Evolutionary conservation across 2,888 invertebrate genomes (phyloP).

Genomic region (Leptinotarsa haldemani): DNA sequence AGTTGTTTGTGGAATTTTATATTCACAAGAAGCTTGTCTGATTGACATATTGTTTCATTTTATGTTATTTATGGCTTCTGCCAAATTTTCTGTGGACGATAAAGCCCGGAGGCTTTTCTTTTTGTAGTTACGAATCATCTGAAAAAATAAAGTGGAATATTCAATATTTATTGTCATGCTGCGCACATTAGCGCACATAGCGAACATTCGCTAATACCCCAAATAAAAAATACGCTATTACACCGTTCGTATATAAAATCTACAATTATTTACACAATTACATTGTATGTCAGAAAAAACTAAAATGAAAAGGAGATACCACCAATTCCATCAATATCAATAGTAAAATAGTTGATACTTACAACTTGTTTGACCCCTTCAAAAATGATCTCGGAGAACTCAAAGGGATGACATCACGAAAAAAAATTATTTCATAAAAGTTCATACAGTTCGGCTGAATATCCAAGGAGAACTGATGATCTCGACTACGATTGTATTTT

Average conservation of each 20-base stretch:
- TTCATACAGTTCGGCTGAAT: neutral
- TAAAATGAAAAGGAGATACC: constrained; percentile 22
- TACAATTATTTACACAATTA: neutral
- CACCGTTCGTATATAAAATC: constrained; percentile 6
- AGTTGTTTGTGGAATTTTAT: too few relatives aligned
- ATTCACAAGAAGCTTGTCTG: too few relatives aligned
- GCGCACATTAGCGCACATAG: constrained; percentile 1
- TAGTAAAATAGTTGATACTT: neutral
- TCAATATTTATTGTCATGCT: constrained; percentile 21
- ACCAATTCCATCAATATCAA: constrained; percentile 15
- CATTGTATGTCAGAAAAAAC: constrained; percentile 24
- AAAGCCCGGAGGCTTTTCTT: too few relatives aligned
- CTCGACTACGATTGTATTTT: neutral
- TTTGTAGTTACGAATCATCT: constrained; percentile 18
- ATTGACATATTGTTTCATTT: too few relatives aligned
- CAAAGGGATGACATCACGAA: neutral
- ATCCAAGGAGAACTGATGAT: neutral
- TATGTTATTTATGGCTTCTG: too few relatives aligned
- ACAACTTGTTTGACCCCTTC: too few relatives aligned
- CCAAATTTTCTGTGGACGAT: too few relatives aligned
- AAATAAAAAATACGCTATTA: too few relatives aligned
- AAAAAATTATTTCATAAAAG: neutral
- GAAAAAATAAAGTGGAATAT: too few relatives aligned
- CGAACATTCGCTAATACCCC: neutral
- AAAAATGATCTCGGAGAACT: neutral